A percentile compares a stretch with the other conserved stretches of the same genome.
Conservation (phyloP, 2,113 vertebrate genomes). For the Amia ocellicauda region DNA sequence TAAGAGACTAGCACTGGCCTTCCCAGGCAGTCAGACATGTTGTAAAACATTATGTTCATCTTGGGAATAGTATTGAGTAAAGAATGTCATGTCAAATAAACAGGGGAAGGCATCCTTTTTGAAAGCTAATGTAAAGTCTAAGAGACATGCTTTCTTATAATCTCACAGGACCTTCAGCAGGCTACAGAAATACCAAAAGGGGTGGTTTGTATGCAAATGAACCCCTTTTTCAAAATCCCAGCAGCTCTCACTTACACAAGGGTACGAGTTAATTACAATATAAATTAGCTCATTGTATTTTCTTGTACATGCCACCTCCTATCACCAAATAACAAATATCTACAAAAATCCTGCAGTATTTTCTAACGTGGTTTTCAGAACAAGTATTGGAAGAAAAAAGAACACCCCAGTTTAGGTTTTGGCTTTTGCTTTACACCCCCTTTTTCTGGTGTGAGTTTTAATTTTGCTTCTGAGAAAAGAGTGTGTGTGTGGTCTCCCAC, state of each 20-base stretch:
- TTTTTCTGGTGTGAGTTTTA: too few relatives aligned
- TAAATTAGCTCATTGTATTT: too few relatives aligned
- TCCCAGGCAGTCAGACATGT: slow-evolving; percentile 49
- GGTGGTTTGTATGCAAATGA: slow-evolving; percentile 14
- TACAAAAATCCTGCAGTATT: too few relatives aligned
- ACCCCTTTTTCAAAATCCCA: slow-evolving; percentile 5
- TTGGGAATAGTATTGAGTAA: slow-evolving; percentile 59
- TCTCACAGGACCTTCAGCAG: slow-evolving; percentile 58
- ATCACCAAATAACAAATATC: too few relatives aligned
- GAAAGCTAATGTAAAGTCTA: slow-evolving; percentile 49
- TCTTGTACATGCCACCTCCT: background rate
- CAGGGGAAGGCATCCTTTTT: slow-evolving; percentile 65
- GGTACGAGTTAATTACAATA: too few relatives aligned
- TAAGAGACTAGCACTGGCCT: slow-evolving; percentile 15
- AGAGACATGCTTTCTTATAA: slow-evolving; percentile 53
- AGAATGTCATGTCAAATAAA: slow-evolving; percentile 53
- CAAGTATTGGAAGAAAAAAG: too few relatives aligned
- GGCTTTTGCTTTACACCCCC: too few relatives aligned
- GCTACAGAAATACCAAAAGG: slow-evolving; percentile 31
- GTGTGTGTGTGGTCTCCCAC: too few relatives aligned
- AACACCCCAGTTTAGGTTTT: too few relatives aligned
- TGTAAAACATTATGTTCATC: slow-evolving; percentile 60
- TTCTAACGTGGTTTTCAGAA: too few relatives aligned
- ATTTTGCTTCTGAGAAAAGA: too few relatives aligned
- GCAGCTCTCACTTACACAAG: too few relatives aligned